Evolutionary conservation across 2,797 vertebrate genomes (phyloP).

Genomic region (Scarus forsteni): DNA sequence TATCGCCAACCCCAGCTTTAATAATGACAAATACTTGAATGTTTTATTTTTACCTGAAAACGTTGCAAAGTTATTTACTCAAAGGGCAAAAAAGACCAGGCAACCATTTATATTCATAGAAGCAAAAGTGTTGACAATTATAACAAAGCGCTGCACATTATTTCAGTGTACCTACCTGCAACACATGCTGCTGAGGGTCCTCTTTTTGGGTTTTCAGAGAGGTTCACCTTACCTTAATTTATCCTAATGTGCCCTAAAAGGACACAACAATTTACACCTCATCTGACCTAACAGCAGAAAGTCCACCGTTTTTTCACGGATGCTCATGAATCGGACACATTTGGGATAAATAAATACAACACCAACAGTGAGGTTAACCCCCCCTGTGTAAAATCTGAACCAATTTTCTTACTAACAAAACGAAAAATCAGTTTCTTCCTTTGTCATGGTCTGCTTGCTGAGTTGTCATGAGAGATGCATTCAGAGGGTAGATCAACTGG

Average conservation of each 20-base stretch:
- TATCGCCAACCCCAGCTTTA: too few species aligned
- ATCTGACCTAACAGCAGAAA: conserved; percentile 5
- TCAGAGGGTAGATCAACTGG: conserved; percentile 5
- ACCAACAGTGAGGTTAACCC: conserved; percentile 4
- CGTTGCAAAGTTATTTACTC: too few species aligned
- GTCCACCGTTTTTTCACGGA: neutral
- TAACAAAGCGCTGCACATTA: too few species aligned
- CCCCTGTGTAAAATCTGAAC: conserved; percentile 14
- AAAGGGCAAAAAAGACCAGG: too few species aligned
- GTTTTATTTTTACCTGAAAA: too few species aligned
- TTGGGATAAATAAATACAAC: conserved; percentile 9
- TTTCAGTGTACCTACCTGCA: too few species aligned
- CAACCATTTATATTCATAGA: too few species aligned
- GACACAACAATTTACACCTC: conserved; percentile 4
- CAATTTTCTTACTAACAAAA: conserved; percentile 5
- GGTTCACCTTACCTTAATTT: too few species aligned
- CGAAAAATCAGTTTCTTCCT: conserved; percentile 28
- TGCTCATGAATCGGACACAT: conserved; percentile 14
- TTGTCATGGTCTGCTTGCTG: neutral
- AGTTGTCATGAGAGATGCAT: conserved; percentile 9
- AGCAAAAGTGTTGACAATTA: too few species aligned
- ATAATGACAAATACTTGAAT: too few species aligned
- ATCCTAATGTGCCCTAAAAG: neutral
- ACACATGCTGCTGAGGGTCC: too few species aligned
- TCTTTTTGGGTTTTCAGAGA: too few species aligned